phyloP scores from a whole-genome alignment of 2,113 vertebrate genomes.

The Poecile atricapillus region DNA sequence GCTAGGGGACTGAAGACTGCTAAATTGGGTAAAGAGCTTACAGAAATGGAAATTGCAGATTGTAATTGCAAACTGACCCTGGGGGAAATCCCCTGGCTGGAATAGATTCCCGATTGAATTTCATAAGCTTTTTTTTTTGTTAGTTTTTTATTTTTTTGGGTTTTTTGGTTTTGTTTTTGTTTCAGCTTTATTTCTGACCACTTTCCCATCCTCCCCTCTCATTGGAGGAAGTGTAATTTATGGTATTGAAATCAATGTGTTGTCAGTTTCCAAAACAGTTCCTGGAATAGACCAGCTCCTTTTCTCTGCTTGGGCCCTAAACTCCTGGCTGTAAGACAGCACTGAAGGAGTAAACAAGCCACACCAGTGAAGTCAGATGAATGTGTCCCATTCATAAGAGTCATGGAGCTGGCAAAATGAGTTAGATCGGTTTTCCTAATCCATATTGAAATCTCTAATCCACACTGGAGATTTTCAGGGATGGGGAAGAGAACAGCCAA shows the following conservation, averaged over 20 bases:
- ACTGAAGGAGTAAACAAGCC: background rate
- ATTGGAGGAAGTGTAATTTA: background rate
- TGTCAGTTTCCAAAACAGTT: background rate
- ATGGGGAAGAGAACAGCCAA: background rate
- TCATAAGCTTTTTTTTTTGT: background rate
- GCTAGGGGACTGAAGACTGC: background rate
- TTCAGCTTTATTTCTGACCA: background rate
- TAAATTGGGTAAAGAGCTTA: constrained; percentile 56
- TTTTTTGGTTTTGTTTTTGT: background rate
- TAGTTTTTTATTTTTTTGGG: background rate
- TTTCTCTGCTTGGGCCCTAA: background rate
- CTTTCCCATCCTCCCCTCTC: background rate
- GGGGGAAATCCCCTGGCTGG: constrained; percentile 13
- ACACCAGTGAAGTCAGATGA: background rate
- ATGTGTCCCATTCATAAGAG: background rate
- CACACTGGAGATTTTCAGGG: background rate
- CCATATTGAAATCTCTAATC: background rate
- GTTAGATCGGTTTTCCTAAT: background rate
- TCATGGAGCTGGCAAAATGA: background rate
- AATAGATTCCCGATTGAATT: background rate
- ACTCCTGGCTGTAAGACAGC: background rate
- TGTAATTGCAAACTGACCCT: constrained; percentile 43
- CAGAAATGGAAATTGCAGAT: constrained; percentile 37
- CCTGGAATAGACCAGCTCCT: background rate
- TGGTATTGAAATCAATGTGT: background rate